Evolutionary conservation across 1,140 invertebrate genomes (phyloP), one percentile per base, ranked within the genome.

Genomic region (Sesamia nonagrioides): DNA sequence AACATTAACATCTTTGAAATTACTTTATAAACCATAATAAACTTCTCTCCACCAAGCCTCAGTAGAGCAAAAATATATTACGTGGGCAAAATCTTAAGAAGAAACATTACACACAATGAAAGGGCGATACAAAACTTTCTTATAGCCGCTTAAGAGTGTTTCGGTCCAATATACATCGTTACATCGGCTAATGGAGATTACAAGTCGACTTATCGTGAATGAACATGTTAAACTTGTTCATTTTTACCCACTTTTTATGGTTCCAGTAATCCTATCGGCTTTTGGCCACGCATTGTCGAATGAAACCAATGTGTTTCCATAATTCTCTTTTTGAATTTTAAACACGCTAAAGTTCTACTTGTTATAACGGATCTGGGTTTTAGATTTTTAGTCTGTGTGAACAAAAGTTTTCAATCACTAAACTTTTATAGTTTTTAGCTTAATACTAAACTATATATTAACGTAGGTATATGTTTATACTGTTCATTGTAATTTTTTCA

Each of bases 21-120:
- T 66, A 18, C 37, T 11, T 15, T 40, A 66, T 45, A 61, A 61
- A 61, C 21, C 58, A 61, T 66, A 18, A 35, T 33, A 17, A 27
- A 35, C 15, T 71, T 33, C 48, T 11, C 11, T 71, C 33, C 27
- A 27, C 21, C 15, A 27, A 63, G 37, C 35, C 35, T 18, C 68
- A 54, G 48, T 71, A 27, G 68, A 37, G 18, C 63, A 11, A 50
- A 68, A 68, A 68, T 68, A 68, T 68, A 50, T 68, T 50, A 68
- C 63, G 63, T 68, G 63, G 42, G 27, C 68, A 71, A 71, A 71
- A 71, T 71, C 48, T 71, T 71, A 71, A 52, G 8, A 71, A 71
- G 73, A 80, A 82, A 79, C 81, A 79, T 78, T 56, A 83, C 61
- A 78, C 56, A 77, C 80, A 79, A 82, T 82, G 78, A 77, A 82